Conservation (phyloP, 2,888 invertebrate genomes). For the Epiperipatus broadwayi region DNA sequence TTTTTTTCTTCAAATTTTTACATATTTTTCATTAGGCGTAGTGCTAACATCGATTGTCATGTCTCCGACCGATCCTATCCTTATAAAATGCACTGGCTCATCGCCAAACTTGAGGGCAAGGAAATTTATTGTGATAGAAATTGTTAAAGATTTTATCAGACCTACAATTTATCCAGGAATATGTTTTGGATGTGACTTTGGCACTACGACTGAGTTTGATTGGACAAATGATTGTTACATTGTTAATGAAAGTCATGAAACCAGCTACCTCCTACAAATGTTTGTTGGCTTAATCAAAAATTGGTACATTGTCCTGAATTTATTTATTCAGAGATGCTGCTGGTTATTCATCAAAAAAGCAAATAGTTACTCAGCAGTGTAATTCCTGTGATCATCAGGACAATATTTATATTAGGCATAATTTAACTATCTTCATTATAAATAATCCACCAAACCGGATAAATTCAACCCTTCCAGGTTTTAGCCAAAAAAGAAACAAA, state of each 20-base stretch:
- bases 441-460: too few species aligned
- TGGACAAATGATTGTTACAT: conserved; percentile 97
- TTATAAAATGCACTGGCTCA: conserved; percentile 96
- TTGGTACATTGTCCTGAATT: conserved; percentile 82
- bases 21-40: conserved; percentile 43
- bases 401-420: too few species aligned
- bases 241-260: conserved; percentile 97
- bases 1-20: conserved; percentile 16
- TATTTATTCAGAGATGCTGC: conserved; percentile 94
- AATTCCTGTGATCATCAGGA: too few species aligned
- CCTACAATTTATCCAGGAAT: conserved; percentile 94
- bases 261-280: conserved; percentile 80
- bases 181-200: conserved; percentile 97
- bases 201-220: conserved; percentile 97
- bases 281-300: conserved; percentile 82
- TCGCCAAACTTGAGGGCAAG: conserved; percentile 94
- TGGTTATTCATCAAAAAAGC: too few species aligned
- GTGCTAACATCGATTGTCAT: conserved; percentile 87
- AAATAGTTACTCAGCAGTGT: too few species aligned
- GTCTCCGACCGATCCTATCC: conserved; percentile 98
- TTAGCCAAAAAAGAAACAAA: too few species aligned
- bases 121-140: conserved; percentile 99
- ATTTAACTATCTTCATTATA: too few species aligned
- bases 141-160: conserved; percentile 88
- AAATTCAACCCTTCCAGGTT: too few species aligned